Conservation (phyloP, 2,113 vertebrate species). For the Sapajus apella region DNA sequence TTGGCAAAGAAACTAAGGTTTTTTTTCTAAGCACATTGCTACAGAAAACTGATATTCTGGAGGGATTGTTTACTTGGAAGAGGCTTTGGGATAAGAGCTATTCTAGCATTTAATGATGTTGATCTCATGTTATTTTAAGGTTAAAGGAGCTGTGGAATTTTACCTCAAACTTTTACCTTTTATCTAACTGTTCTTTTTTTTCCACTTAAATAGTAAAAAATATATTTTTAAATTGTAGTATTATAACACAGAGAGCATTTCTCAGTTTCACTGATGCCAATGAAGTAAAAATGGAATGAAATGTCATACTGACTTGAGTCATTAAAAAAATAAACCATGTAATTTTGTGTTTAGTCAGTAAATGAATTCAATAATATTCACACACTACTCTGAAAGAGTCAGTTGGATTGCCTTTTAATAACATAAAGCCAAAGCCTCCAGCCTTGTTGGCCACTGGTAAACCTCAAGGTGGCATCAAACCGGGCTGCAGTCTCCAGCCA, state of each 20-base stretch:
- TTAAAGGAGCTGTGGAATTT: conserved; percentile 18
- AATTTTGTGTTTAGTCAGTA: conserved; percentile 30
- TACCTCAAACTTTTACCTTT: not conserved
- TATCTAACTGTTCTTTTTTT: not conserved
- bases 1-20: not conserved
- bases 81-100: not conserved
- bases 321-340: not conserved
- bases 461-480: not conserved
- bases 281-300: not conserved
- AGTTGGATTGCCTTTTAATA: not conserved
- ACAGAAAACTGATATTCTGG: not conserved
- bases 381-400: not conserved
- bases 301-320: not conserved
- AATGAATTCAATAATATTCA: conserved; percentile 1
- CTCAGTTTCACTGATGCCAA: not conserved
- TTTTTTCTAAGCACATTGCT: not conserved
- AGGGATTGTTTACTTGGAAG: not conserved
- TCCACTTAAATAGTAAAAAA: not conserved
- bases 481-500: not conserved
- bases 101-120: not conserved
- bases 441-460: not conserved
- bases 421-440: not conserved
- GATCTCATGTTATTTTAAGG: not conserved
- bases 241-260: not conserved
- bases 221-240: not conserved